Conservation (phyloP, 2,888 invertebrate species). For the Prosapia bicincta region DNA sequence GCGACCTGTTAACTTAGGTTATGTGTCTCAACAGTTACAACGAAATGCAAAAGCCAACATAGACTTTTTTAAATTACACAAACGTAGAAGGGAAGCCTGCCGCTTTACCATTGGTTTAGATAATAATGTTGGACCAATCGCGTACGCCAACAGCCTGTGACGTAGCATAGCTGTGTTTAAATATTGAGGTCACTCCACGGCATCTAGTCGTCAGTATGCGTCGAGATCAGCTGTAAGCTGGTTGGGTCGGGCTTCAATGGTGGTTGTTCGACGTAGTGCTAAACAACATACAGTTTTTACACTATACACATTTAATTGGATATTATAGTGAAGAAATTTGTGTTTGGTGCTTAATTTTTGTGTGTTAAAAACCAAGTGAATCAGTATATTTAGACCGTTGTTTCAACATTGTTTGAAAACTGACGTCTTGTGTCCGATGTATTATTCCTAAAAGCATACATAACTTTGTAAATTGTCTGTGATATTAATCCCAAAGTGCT, state of each 20-base stretch:
- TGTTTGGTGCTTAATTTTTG: conserved; percentile 22
- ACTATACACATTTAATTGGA: conserved; percentile 39
- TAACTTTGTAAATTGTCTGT: conserved; percentile 33
- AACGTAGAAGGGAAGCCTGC: neutral
- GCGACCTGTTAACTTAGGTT: no score
- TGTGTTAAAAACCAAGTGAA: neutral
- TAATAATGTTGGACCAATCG: conserved; percentile 15
- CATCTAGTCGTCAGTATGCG: conserved; percentile 14
- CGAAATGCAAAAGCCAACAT: neutral
- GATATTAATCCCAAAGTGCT: conserved; percentile 37
- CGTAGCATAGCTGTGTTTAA: neutral
- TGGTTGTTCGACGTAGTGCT: conserved; percentile 37
- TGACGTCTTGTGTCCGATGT: conserved; percentile 27
- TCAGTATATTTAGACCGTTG: neutral
- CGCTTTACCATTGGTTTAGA: conserved; percentile 16
- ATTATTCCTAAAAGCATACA: conserved; percentile 14
- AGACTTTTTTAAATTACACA: neutral
- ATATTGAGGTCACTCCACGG: conserved; percentile 13
- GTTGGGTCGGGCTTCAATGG: conserved; percentile 32
- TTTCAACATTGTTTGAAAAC: conserved; percentile 27
- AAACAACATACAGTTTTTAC: conserved; percentile 38
- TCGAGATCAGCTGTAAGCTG: conserved; percentile 23
- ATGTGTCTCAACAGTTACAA: no score
- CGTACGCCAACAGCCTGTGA: neutral
- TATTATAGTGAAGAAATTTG: conserved; percentile 33